Evolutionary conservation across 1,140 invertebrate species (phyloP), one percentile per base, ranked within the genome.

Genomic region (Physella acuta): DNA sequence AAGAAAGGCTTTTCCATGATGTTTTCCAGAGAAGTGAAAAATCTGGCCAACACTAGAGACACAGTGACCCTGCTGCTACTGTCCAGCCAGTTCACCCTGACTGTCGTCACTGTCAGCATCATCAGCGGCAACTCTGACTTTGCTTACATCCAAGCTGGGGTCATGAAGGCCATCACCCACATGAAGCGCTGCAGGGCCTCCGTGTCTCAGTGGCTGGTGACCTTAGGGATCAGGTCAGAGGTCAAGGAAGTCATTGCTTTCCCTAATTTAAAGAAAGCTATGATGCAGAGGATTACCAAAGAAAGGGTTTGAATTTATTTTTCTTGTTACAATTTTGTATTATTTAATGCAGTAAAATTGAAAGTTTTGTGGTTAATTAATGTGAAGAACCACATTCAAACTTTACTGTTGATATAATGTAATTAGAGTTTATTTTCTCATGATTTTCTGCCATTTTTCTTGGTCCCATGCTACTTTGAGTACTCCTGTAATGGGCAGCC

Each of bases 281-380:
- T 66, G 24, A 20, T 66, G 52, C 31, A 56, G 26, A 49, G 53
- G 52, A 39, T 66, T 33, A 11, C 3, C 0, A 49, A 56, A 17
- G 64, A 66, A 2, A 66, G 56, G 64, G 64, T 66, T 17, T 11
- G 64, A 56, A n/a, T n/a, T n/a, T n/a, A n/a, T n/a, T n/a, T n/a
- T n/a, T n/a, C n/a, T n/a, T n/a, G n/a, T n/a, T n/a, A n/a, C n/a
- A n/a, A n/a, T n/a, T n/a, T n/a, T n/a, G n/a, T n/a, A n/a, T n/a
- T n/a, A n/a, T n/a, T n/a, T n/a, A n/a, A n/a, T n/a, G n/a, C n/a
- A n/a, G n/a, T n/a, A n/a, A n/a, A n/a, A n/a, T n/a, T n/a, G n/a
- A n/a, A n/a, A n/a, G n/a, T n/a, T n/a, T n/a, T n/a, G n/a, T n/a
- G n/a, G n/a, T n/a, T n/a, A n/a, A n/a, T n/a, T n/a, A n/a, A n/a